Base-by-base conservation (phyloP, 1,140 invertebrate species). In the Temnothorax nylanderi region DNA sequence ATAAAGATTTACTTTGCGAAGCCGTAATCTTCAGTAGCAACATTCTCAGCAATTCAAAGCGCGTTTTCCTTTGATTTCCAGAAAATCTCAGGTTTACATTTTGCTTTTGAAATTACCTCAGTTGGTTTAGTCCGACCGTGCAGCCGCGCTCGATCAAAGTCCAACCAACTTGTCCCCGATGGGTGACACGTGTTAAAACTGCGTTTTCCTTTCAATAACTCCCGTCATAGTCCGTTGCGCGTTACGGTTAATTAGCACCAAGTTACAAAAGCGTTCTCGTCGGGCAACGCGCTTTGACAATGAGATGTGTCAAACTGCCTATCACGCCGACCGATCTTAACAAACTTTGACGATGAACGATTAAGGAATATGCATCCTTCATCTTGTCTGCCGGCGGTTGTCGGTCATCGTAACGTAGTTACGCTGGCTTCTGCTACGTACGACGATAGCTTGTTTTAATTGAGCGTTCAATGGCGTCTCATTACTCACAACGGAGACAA, bases 361-460 rank as follows among this genome's bases (percentile, higher is more conserved):
- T 82, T 82, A 86, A 86, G 85, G 47, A 86, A 82, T 81, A 41
- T 71, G 54, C 54, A 86, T 86, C 85, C 67, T 82, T 69, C 44
- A 71, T 86, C 85, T 71, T 72, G 41, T 51, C 37, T 49, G 0
- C 34, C 11, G 16, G 13, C 41, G 21, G 13, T 60, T 67, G 26
- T 74, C 80, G 80, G 80, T 84, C 54, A 84, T 84, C 51, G 21
- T 67, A 34, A 78, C 64, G 7, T 75, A 34, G 51, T 37, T 16
- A 7, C 41, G 2, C 41, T 13, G 37, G 16, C 34, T 47, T 13
- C 26, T 47, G 51, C 26, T 2, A 54, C 26, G 13, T 18, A 47
- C 51, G 67, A 84, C 80, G 54, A 75, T 84, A 47, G 80, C 69
- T 60, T n/a, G 69, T 84, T 84, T 69, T 84, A 84, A 84, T 84